phyloP scores from a whole-genome alignment of 2,113 vertebrate species.

The Microtus oregoni region DNA sequence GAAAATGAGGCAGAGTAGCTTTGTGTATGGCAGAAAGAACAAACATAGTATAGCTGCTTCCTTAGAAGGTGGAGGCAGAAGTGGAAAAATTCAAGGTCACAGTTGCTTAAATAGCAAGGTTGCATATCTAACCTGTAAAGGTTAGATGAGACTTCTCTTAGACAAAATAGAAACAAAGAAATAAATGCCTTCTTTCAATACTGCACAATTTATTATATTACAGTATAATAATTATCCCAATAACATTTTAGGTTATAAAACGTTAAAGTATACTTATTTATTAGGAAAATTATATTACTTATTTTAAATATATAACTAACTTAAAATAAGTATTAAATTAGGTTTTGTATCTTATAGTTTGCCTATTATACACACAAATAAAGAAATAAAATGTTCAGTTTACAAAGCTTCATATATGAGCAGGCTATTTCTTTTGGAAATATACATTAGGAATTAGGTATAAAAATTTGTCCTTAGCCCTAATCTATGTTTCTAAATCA shows the following conservation, averaged over 20 bases:
- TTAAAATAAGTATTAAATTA: neutral
- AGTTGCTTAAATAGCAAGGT: too few relatives aligned
- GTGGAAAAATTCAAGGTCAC: too few relatives aligned
- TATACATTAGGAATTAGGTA: neutral
- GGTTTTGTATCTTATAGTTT: neutral
- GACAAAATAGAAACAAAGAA: neutral
- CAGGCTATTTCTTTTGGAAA: neutral
- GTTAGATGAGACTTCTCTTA: neutral
- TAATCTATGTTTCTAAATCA: conserved; percentile 31
- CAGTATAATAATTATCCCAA: neutral
- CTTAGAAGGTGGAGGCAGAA: too few relatives aligned
- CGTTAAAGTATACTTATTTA: neutral
- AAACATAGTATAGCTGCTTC: too few relatives aligned
- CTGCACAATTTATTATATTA: neutral
- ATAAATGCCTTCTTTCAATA: neutral
- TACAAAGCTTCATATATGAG: too few relatives aligned
- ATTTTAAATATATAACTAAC: neutral
- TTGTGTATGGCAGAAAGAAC: too few relatives aligned
- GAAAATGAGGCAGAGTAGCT: too few relatives aligned
- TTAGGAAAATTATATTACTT: neutral
- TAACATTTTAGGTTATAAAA: neutral
- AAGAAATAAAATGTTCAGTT: neutral
- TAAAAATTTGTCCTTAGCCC: neutral
- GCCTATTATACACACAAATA: neutral
- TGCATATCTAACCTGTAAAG: too few relatives aligned